phyloP scores from a whole-genome alignment of 2,888 invertebrate species.

The Morpho achilles region DNA sequence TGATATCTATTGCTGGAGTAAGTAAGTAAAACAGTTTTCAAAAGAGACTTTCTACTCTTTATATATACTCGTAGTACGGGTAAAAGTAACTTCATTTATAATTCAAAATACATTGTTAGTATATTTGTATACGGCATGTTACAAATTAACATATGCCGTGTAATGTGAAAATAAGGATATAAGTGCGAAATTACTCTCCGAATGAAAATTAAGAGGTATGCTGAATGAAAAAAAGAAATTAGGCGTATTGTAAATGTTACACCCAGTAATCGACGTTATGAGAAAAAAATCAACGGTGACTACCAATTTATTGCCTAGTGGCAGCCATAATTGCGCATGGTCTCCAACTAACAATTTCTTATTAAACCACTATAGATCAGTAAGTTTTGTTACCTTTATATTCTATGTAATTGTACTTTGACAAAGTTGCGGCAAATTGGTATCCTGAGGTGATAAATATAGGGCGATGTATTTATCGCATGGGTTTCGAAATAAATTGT shows the following conservation, averaged over 20 bases:
- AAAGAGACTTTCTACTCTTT: conserved; percentile 29
- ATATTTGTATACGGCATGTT: no score
- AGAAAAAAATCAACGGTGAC: not conserved
- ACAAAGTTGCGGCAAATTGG: conserved; percentile 19
- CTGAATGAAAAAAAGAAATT: no score
- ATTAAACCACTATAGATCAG: conserved; percentile 11
- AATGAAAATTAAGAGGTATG: no score
- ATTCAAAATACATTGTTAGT: no score
- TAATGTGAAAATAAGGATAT: no score
- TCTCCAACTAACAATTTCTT: conserved; percentile 14
- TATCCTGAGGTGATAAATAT: conserved; percentile 15
- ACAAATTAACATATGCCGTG: no score
- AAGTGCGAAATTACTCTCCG: no score
- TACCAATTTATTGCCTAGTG: conserved; percentile 15
- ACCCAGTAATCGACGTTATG: not conserved
- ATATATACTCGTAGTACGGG: conserved; percentile 36
- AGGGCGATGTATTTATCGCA: conserved; percentile 14
- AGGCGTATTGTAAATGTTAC: no score
- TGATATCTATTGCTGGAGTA: no score
- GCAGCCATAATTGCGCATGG: conserved; percentile 12
- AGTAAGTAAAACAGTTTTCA: no score
- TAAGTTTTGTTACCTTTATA: conserved; percentile 15
- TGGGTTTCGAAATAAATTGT: conserved; percentile 5
- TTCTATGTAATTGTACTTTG: conserved; percentile 17
- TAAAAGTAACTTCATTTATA: conserved; percentile 3